phyloP scores from a whole-genome alignment of 53 echinoderm and acorn worm genomes.

The Apostichopus leukothele region DNA sequence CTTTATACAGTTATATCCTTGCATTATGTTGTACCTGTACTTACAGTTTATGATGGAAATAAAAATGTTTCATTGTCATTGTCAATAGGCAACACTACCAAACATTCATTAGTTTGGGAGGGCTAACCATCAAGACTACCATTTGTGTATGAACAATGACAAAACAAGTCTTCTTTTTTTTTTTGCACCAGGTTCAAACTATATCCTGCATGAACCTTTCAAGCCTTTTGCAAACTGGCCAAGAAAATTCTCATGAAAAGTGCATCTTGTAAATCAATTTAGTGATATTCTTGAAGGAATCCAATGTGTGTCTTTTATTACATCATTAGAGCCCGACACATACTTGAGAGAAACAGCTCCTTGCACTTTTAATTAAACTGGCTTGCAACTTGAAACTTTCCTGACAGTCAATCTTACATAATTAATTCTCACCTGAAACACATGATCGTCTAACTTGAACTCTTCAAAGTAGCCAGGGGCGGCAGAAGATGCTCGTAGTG shows the following conservation, averaged over 20 bases:
- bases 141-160: too few species aligned
- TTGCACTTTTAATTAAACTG: slow-evolving; percentile 33
- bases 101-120: too few species aligned
- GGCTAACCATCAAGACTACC: too few species aligned
- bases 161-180: too few species aligned
- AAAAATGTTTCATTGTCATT: too few species aligned
- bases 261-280: not conserved
- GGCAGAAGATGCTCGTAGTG: slow-evolving; percentile 88
- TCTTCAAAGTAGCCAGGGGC: slow-evolving; percentile 99
- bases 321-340: slow-evolving; percentile 3
- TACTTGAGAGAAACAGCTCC: not conserved
- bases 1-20: too few species aligned
- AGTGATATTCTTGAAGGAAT: not conserved
- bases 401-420: not conserved
- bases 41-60: too few species aligned
- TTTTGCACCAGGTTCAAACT: too few species aligned
- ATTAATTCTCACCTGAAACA: slow-evolving; percentile 80
- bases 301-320: not conserved
- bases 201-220: not conserved
- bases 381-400: slow-evolving; percentile 23
- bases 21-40: too few species aligned
- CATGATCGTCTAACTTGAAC: slow-evolving; percentile 86
- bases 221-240: not conserved
- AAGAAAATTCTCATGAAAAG: slow-evolving; percentile 4
- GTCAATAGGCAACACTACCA: too few species aligned